Conservation (phyloP, 2,888 invertebrate genomes). For the Athripsodes cinereus region DNA sequence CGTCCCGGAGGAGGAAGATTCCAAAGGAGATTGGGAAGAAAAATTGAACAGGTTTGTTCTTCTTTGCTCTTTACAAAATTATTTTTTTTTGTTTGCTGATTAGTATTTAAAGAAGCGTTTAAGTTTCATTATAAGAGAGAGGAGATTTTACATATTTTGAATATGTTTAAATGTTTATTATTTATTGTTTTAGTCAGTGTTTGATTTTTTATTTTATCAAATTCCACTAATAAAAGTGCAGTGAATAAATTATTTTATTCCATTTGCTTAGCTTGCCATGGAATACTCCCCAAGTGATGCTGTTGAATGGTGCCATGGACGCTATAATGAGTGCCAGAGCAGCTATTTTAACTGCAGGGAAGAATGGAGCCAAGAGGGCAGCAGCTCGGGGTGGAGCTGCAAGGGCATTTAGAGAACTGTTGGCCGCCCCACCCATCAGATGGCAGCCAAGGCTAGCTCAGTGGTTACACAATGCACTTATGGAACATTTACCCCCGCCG, state of each 20-base stretch:
- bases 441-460: slow-evolving; percentile 29
- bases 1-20: slow-evolving; percentile 23
- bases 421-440: slow-evolving; percentile 26
- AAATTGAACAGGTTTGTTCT: slow-evolving; percentile 30
- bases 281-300: slow-evolving; percentile 32
- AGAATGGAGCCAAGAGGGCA: slow-evolving; percentile 30
- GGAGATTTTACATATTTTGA: no score
- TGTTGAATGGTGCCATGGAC: slow-evolving; percentile 31
- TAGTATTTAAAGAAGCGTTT: no score
- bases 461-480: slow-evolving; percentile 32
- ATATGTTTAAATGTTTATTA: no score
- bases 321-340: slow-evolving; percentile 26
- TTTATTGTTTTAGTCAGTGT: no score
- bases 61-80: no score
- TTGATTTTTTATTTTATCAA: no score
- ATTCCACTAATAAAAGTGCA: neutral
- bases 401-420: slow-evolving; percentile 21
- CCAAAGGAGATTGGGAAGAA: slow-evolving; percentile 28
- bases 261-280: slow-evolving; percentile 31
- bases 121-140: no score
- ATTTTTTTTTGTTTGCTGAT: no score
- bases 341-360: slow-evolving; percentile 31
- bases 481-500: slow-evolving; percentile 24
- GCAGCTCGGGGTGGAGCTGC: slow-evolving; percentile 30
- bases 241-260: neutral